Evolutionary conservation across 2,888 invertebrate genomes (phyloP), one percentile per base, ranked within the genome.

Genomic region (Branchipolynoe longqiensis): DNA sequence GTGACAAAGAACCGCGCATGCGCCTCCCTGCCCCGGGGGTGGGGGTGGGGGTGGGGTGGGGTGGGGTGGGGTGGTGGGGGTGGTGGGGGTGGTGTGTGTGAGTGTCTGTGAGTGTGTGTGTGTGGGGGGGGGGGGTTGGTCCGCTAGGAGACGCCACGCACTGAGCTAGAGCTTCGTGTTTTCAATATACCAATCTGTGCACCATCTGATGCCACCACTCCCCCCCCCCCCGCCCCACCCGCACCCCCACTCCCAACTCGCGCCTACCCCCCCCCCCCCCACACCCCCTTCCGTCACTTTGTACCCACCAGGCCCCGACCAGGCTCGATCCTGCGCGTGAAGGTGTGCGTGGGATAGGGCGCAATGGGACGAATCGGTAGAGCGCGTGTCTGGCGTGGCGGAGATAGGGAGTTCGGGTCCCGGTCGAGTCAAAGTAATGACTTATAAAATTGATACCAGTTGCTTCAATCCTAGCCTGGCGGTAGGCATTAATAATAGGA

Each of bases 141-240:
- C 8, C 58, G n/a, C 56, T 1, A n/a, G 56, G 12, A n/a, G 3
- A 3, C 56, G 25, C 25, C 2, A n/a, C 25, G 56, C 22, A 56
- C 1, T n/a, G 56, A 56, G 56, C 56, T n/a, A 8, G 18, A 56
- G 2, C 56, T 18, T 25, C 78, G 78, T 78, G 78, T 78, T 78
- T 6, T 54, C 78, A 78, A 78, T 78, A 78, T 78, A 78, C 48
- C 78, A 78, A 78, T 78, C 41, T 78, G 48, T 48, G 48, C 25
- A 12, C 48, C 78, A 78, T 78, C 48, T 78, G 78, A 78, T 78
- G 73, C 78, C 78, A 22, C 38, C 69, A 69, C 36, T 69, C 2
- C 38, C 22, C 36, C 69, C 69, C 38, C 38, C 2, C 38, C 1
- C 18, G 1, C 69, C 25, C 28, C 25, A 25, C 62, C 62, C 62